Evolutionary conservation across 2,797 vertebrate genomes (phyloP).

Genomic region (Bucorvus abyssinicus): DNA sequence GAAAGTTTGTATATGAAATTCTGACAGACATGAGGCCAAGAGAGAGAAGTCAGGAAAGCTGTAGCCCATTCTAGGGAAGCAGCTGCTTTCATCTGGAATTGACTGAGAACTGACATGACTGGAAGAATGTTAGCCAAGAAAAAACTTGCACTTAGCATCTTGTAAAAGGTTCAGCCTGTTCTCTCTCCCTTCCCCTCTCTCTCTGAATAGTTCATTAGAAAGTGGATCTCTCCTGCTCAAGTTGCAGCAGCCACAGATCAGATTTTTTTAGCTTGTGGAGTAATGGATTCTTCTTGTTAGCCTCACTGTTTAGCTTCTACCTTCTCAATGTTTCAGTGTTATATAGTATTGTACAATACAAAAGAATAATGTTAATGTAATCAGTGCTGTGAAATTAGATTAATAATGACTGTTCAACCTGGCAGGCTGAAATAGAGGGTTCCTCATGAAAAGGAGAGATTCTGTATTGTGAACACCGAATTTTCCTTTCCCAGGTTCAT

Average conservation of each 20-base stretch:
- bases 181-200: background rate
- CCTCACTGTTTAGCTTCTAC: background rate
- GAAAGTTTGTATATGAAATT: background rate
- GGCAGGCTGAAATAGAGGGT: background rate
- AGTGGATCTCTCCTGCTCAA: background rate
- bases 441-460: background rate
- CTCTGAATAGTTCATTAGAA: background rate
- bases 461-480: background rate
- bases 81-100: conserved; percentile 35
- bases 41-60: background rate
- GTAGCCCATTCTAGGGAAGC: background rate
- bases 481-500: background rate
- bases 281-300: background rate
- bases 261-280: background rate
- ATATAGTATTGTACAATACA: background rate
- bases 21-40: background rate
- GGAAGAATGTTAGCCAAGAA: conserved; percentile 5
- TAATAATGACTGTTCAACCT: background rate
- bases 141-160: background rate
- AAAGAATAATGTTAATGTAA: conserved; percentile 8
- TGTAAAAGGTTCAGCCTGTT: background rate
- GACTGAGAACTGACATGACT: background rate
- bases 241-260: background rate
- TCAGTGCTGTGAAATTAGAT: conserved; percentile 6
- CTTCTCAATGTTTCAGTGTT: background rate